phyloP scores from a whole-genome alignment of 2,797 vertebrate species.

The Pangasius djambal region DNA sequence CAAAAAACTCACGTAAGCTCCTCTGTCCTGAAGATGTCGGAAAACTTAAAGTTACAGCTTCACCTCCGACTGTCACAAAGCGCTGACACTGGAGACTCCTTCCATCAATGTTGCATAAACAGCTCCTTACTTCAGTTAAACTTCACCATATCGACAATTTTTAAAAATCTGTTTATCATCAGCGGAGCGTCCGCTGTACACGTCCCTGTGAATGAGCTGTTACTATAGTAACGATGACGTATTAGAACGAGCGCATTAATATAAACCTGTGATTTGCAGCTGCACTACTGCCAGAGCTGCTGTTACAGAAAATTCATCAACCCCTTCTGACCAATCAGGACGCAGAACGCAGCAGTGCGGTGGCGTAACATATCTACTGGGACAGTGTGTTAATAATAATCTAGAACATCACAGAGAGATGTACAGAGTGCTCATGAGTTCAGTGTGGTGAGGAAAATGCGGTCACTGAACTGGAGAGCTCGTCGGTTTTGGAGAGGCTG shows the following conservation, averaged over 20 bases:
- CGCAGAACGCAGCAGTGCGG: neutral
- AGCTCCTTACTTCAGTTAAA: no score
- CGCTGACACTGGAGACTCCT: neutral
- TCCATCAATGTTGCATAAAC: neutral
- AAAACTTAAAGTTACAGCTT: no score
- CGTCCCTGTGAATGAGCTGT: neutral
- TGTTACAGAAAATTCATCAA: neutral
- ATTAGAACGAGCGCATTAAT: neutral
- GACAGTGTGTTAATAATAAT: neutral
- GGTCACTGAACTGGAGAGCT: slow-evolving; percentile 83
- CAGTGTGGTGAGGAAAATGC: neutral
- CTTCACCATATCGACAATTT: no score
- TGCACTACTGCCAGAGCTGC: neutral
- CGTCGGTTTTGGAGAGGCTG: slow-evolving; percentile 84
- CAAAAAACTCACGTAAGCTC: no score
- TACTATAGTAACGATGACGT: neutral
- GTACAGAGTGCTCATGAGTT: neutral
- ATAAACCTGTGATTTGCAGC: neutral
- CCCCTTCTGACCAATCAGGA: neutral
- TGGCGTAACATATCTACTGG: neutral
- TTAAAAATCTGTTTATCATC: neutral
- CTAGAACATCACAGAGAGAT: neutral
- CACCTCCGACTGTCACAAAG: no score
- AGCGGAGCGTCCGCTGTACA: neutral
- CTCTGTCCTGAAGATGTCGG: no score